Conservation (phyloP, 92 coral and sea anemone species). For the Plumapathes pennacea region DNA sequence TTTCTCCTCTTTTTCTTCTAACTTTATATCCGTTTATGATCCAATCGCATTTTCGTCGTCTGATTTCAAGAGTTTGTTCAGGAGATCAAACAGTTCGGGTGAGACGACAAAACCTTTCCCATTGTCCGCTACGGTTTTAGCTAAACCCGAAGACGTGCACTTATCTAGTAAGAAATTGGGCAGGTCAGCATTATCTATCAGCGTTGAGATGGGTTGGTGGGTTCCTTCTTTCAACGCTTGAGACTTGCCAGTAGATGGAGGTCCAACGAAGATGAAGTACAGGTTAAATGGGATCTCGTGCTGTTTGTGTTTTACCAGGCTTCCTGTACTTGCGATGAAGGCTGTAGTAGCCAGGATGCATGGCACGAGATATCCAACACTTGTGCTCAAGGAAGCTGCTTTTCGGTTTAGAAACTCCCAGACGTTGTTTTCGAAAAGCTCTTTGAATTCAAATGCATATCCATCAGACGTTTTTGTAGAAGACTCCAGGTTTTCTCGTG, state of each 20-base stretch:
- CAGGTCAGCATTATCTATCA: no score
- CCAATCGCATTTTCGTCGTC: conserved; percentile 44
- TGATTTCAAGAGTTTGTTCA: conserved; percentile 33
- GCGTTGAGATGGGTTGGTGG: neutral
- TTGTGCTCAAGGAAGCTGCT: conserved; percentile 39
- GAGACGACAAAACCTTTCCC: conserved; percentile 9
- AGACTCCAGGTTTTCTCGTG: conserved; percentile 54
- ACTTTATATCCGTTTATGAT: no score
- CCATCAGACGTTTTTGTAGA: conserved; percentile 49
- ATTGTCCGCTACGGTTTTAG: neutral
- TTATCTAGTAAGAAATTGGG: no score
- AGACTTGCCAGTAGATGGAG: conserved; percentile 37
- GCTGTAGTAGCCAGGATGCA: conserved; percentile 44
- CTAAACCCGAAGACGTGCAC: no score
- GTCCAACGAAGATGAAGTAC: conserved; percentile 32
- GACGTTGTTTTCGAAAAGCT: conserved; percentile 30
- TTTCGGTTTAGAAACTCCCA: conserved; percentile 15
- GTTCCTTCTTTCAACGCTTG: conserved; percentile 33
- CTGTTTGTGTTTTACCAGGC: conserved; percentile 14
- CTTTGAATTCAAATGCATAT: conserved; percentile 18
- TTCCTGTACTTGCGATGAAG: conserved; percentile 35
- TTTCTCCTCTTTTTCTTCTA: no score
- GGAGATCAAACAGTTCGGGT: conserved; percentile 24
- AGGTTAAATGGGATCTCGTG: conserved; percentile 34
- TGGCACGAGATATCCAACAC: conserved; percentile 46